These are phyloP conservation scores for Megamerina dolium DNA, from an alignment of 2,888 invertebrate genomes.

Conservation along the genomic window DNA sequence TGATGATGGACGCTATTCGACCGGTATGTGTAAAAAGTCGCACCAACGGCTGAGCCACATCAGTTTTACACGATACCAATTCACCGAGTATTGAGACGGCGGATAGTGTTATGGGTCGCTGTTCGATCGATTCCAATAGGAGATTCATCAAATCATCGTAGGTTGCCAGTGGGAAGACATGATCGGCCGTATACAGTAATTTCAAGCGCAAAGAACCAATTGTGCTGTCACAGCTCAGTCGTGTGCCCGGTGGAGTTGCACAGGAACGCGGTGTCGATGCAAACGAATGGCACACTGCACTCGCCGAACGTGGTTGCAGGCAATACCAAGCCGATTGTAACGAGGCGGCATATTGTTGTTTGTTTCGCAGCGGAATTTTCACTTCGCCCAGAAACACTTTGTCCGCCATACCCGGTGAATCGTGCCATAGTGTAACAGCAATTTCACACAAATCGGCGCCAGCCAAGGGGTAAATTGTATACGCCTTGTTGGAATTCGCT, in stretches of 20 bases:
- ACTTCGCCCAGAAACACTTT: constrained; percentile 87
- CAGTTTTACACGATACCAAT: constrained; percentile 78
- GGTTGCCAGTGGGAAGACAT: constrained; percentile 77
- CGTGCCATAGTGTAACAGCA: constrained; percentile 81
- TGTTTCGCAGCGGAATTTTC: constrained; percentile 67
- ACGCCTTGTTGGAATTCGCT: constrained; percentile 49
- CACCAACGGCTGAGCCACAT: constrained; percentile 84
- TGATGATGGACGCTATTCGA: constrained; percentile 77
- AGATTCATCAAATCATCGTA: constrained; percentile 74
- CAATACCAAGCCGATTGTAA: constrained; percentile 70
- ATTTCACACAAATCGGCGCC: constrained; percentile 73
- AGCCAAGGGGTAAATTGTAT: constrained; percentile 54
- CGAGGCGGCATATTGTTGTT: constrained; percentile 57
- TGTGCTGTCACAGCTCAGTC: constrained; percentile 57
- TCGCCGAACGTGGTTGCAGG: constrained; percentile 58
- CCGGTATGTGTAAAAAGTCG: constrained; percentile 80
- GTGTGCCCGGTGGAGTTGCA: constrained; percentile 69
- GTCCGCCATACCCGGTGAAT: constrained; percentile 64
- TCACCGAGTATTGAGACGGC: constrained; percentile 77
- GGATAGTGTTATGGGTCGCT: constrained; percentile 67
- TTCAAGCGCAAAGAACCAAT: constrained; percentile 80
- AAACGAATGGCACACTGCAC: constrained; percentile 54
- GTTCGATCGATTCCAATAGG: constrained; percentile 57
- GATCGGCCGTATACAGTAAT: constrained; percentile 82
- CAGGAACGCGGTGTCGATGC: constrained; percentile 54